Evolutionary conservation across 2,113 vertebrate genomes (phyloP).

Genomic region (Pangasianodon gigas): DNA sequence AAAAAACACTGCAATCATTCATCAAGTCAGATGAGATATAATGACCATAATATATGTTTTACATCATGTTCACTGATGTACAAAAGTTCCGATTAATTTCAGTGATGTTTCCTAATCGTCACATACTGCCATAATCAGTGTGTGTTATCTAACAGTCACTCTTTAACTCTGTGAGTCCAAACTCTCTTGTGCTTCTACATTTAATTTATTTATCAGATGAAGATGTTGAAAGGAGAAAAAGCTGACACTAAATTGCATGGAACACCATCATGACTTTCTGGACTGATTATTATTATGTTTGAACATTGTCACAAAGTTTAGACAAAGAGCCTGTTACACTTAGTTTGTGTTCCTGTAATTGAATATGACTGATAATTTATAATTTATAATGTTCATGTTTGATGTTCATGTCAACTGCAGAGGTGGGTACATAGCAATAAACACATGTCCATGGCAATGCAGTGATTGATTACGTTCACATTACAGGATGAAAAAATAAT

Average conservation of each 20-base stretch:
- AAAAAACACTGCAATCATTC: slow-evolving; percentile 54
- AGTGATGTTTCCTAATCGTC: neutral
- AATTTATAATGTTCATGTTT: neutral
- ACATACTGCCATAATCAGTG: slow-evolving; percentile 61
- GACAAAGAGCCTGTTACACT: slow-evolving; percentile 10
- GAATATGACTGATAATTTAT: neutral
- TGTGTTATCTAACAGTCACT: slow-evolving; percentile 82
- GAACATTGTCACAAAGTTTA: neutral
- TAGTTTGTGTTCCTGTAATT: neutral
- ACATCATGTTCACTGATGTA: slow-evolving; percentile 27
- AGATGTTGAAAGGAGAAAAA: slow-evolving; percentile 78
- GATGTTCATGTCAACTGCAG: slow-evolving; percentile 22
- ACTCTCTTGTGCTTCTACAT: slow-evolving; percentile 85
- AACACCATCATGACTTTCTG: slow-evolving; percentile 37
- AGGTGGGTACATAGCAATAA: neutral
- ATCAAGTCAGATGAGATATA: slow-evolving; percentile 42
- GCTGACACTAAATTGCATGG: slow-evolving; percentile 62
- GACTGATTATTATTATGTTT: neutral
- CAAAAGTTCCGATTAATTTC: slow-evolving; percentile 5
- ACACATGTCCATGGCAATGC: slow-evolving; percentile 53
- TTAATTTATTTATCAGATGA: slow-evolving; percentile 76
- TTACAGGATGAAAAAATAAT: neutral
- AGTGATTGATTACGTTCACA: slow-evolving; percentile 41
- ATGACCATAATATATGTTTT: slow-evolving; percentile 37
- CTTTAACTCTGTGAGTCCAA: neutral